phyloP scores from a whole-genome alignment of 2,888 invertebrate species.

The Drosophila algonquin region DNA sequence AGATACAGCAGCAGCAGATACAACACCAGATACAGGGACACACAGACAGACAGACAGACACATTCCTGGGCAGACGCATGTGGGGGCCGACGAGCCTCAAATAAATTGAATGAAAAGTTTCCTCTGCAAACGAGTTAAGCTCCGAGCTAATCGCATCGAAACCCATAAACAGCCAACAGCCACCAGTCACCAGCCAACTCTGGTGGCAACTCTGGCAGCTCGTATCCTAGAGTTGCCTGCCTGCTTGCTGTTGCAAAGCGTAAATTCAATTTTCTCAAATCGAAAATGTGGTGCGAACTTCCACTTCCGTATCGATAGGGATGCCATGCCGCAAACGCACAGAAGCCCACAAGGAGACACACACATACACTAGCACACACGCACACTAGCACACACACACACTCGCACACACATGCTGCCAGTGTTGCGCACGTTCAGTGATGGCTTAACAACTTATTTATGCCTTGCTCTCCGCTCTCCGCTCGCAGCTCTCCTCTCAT shows the following conservation, averaged over 20 bases:
- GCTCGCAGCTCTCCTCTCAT: background rate
- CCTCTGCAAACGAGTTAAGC: slow-evolving; percentile 64
- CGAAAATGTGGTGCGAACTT: slow-evolving; percentile 62
- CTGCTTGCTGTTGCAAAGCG: slow-evolving; percentile 28
- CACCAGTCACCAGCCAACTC: slow-evolving; percentile 6
- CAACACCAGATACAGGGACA: background rate
- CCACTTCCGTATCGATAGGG: slow-evolving; percentile 51
- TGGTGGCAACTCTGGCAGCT: slow-evolving; percentile 52
- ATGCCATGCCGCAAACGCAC: slow-evolving; percentile 14
- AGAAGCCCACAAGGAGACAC: background rate
- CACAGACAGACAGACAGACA: background rate
- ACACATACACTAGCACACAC: slow-evolving; percentile 10
- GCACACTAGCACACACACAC: slow-evolving; percentile 18
- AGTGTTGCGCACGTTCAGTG: slow-evolving; percentile 71
- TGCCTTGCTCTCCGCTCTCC: slow-evolving; percentile 60
- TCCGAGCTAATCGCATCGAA: slow-evolving; percentile 59
- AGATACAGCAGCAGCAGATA: background rate
- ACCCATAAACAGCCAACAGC: slow-evolving; percentile 45
- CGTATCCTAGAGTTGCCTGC: slow-evolving; percentile 19
- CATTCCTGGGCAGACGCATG: slow-evolving; percentile 22
- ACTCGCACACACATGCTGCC: slow-evolving; percentile 33
- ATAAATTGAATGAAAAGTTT: slow-evolving; percentile 49
- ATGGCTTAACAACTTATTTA: slow-evolving; percentile 79
- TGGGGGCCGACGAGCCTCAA: slow-evolving; percentile 9
- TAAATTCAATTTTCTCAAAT: slow-evolving; percentile 74